These are phyloP conservation scores for Apostichopus japonicus DNA, from an alignment of 35 echinoderm and acorn worm species.

Conservation along the genomic window DNA sequence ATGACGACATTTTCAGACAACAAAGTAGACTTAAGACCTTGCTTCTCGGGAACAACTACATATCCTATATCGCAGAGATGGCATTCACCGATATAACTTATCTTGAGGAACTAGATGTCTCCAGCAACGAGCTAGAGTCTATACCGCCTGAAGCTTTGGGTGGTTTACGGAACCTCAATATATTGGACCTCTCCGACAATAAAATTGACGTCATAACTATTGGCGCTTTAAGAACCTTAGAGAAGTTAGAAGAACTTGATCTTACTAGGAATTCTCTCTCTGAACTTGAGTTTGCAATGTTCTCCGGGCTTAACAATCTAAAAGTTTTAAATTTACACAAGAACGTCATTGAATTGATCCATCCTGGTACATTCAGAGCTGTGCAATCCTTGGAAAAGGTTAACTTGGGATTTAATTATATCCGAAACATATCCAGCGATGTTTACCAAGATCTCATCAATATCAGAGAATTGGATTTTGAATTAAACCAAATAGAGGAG, in stretches of 20 bases:
- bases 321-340: slow-evolving; percentile 38
- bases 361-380: slow-evolving; percentile 27
- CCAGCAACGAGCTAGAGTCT: slow-evolving; percentile 14
- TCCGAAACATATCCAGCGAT: not conserved
- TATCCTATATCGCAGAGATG: slow-evolving; percentile 19
- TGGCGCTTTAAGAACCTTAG: slow-evolving; percentile 10
- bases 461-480: slow-evolving; percentile 15
- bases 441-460: slow-evolving; percentile 30
- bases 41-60: slow-evolving; percentile 20
- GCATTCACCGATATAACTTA: slow-evolving; percentile 19
- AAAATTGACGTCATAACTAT: slow-evolving; percentile 39
- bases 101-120: not conserved
- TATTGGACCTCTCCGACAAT: slow-evolving; percentile 27
- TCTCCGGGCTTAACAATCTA: slow-evolving; percentile 30
- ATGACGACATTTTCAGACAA: slow-evolving; percentile 12
- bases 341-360: slow-evolving; percentile 35
- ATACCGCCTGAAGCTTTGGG: slow-evolving; percentile 42
- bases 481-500: slow-evolving; percentile 25
- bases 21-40: slow-evolving; percentile 10
- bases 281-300: slow-evolving; percentile 24
- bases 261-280: slow-evolving; percentile 45
- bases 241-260: slow-evolving; percentile 31
- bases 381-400: slow-evolving; percentile 1
- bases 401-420: slow-evolving; percentile 43
- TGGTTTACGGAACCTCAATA: not conserved